phyloP scores from a whole-genome alignment of 2,888 invertebrate species.

The Baronia brevicornis region DNA sequence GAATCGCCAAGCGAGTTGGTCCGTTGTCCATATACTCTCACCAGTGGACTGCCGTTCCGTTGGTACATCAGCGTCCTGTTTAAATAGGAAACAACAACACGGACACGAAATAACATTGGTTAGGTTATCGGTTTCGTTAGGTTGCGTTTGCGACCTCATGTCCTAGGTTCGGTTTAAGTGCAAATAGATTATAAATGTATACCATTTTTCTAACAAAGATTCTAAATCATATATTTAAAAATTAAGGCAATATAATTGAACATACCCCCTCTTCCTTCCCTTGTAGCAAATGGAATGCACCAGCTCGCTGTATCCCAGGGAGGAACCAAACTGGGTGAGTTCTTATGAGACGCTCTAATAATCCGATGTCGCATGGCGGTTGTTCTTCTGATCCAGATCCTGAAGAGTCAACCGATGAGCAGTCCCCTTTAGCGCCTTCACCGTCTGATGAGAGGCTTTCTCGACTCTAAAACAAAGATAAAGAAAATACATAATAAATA shows the following conservation, averaged over 20 bases:
- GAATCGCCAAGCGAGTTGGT: too few relatives aligned
- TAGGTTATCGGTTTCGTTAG: too few relatives aligned
- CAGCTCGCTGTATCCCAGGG: conserved; percentile 93
- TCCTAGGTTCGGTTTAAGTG: too few relatives aligned
- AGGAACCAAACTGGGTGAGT: conserved; percentile 98
- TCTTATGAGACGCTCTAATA: conserved; percentile 90
- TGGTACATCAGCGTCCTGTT: too few relatives aligned
- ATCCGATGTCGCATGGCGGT: conserved; percentile 88
- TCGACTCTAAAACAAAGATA: conserved; percentile 69
- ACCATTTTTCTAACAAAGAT: neutral
- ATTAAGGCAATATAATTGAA: conserved; percentile 18
- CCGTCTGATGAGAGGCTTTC: conserved; percentile 81
- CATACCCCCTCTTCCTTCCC: conserved; percentile 94
- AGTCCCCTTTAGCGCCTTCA: conserved; percentile 75
- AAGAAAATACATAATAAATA: conserved; percentile 10
- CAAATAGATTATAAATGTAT: too few relatives aligned
- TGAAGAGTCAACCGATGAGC: conserved; percentile 72
- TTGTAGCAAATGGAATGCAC: conserved; percentile 94
- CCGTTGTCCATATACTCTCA: too few relatives aligned
- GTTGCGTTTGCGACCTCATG: too few relatives aligned
- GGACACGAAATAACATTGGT: too few relatives aligned
- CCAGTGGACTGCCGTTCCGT: too few relatives aligned
- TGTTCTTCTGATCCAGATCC: conserved; percentile 78
- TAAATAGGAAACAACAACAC: too few relatives aligned
- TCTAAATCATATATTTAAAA: neutral